Base-by-base conservation (phyloP, 2,113 vertebrate species). In the Ochotona princeps region DNA sequence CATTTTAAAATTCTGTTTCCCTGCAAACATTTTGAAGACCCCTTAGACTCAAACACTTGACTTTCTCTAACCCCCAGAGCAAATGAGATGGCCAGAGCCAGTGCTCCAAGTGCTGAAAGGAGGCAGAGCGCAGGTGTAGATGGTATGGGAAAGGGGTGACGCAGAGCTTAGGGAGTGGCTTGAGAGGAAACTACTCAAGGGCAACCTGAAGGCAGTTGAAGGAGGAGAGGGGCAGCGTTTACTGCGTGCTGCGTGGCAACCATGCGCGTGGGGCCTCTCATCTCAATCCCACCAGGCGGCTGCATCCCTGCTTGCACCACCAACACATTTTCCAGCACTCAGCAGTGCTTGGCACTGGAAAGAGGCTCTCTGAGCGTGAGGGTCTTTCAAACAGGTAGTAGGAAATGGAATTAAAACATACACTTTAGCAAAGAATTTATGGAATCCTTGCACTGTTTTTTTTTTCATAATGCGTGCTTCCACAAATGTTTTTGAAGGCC, bases 61-160 rank as follows among this genome's bases (percentile, higher is more conserved):
- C 51, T 18, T 1, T 15, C 25, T 44, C 38, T 20, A n/a, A 74
- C 20, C 10, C 49, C 21, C 44, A 44, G 51, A 49, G 65, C 10
- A 57, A 54, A 44, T 0, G 9, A 25, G 35, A 49, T 23, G 51
- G 51, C 66, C 30, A 25, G 49, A 2, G 21, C 80, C 61, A 1
- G 21, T 0, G 8, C 15, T 67, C 5, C 38, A 8, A 1, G 49
- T 1, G 1, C 78, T 20, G 14, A 32, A 44, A 7, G n/a, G 47
- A 30, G 1, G 0, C 21, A 23, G 18, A 17, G 10, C 10, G 30
- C n/a, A 49, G 63, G 8, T 0, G 2, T 7, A 4, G n/a, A n/a
- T 57, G 28, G 21, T 0, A 0, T 13, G 8, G 17, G 60, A 17
- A 26, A 23, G 2, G 9, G 20, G 4, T 81, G 28, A 7, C 1